phyloP scores from a whole-genome alignment of 2,888 invertebrate species.

The Archaeoteleia sp. region DNA sequence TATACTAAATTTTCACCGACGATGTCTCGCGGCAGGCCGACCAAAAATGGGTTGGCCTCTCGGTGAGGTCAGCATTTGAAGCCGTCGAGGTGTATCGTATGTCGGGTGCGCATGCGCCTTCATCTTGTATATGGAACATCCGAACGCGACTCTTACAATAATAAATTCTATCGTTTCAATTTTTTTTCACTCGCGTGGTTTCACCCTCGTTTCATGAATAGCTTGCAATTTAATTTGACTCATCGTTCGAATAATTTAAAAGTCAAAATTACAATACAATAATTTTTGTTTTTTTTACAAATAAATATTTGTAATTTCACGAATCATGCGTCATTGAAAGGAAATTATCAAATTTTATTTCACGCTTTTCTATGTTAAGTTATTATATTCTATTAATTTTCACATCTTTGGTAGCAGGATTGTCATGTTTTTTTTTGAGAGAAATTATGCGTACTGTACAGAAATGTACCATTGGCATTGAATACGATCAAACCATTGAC shows the following conservation, averaged over 20 bases:
- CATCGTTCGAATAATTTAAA: too few relatives aligned
- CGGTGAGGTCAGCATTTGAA: conserved; percentile 49
- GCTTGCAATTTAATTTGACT: too few relatives aligned
- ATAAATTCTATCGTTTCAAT: conserved; percentile 37
- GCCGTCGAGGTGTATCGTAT: conserved; percentile 46
- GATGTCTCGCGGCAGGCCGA: conserved; percentile 42
- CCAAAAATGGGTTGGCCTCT: conserved; percentile 52
- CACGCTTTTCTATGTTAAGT: too few relatives aligned
- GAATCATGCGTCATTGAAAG: too few relatives aligned
- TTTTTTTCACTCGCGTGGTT: conserved; percentile 11
- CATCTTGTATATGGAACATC: conserved; percentile 30
- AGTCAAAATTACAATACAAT: neutral
- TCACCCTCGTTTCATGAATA: conserved; percentile 7
- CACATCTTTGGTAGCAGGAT: too few relatives aligned
- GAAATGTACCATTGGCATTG: neutral
- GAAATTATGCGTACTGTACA: neutral
- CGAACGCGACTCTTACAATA: conserved; percentile 41
- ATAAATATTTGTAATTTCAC: too few relatives aligned
- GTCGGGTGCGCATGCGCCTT: conserved; percentile 48
- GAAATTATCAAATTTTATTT: too few relatives aligned
- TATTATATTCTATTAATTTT: too few relatives aligned
- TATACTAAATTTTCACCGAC: conserved; percentile 46
- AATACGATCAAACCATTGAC: conserved; percentile 2
- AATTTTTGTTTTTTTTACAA: too few relatives aligned
- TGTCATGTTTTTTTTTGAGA: too few relatives aligned